Evolutionary conservation across 2,888 invertebrate genomes (phyloP).

Genomic region (Pterobdella sp.): DNA sequence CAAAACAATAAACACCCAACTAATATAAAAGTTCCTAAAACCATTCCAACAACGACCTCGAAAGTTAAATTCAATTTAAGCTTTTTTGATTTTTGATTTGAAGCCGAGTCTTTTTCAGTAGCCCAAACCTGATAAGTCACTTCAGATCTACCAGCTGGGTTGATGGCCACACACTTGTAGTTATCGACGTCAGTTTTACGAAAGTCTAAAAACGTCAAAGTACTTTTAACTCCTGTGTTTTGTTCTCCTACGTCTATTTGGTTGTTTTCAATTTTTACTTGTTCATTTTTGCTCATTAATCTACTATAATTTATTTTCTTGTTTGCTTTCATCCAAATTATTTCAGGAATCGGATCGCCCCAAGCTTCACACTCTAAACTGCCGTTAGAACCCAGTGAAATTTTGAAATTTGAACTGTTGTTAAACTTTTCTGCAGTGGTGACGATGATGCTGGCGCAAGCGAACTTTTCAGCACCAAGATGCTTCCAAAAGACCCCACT

Average conservation of each 20-base stretch:
- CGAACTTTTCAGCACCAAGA: slow-evolving; percentile 35
- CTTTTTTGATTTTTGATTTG: background rate
- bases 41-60: slow-evolving; percentile 22
- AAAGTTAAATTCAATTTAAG: slow-evolving; percentile 11
- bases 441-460: slow-evolving; percentile 37
- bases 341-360: slow-evolving; percentile 35
- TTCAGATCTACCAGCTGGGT: slow-evolving; percentile 36
- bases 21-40: slow-evolving; percentile 17
- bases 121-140: slow-evolving; percentile 36
- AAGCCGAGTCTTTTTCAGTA: background rate
- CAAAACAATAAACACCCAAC: slow-evolving; percentile 15
- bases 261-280: background rate
- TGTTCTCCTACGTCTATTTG: background rate
- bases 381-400: slow-evolving; percentile 33
- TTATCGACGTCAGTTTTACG: slow-evolving; percentile 30
- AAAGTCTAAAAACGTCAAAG: slow-evolving; percentile 17
- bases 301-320: background rate
- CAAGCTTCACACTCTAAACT: slow-evolving; percentile 35
- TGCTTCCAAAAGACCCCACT: slow-evolving; percentile 36
- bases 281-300: background rate
- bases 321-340: slow-evolving; percentile 34
- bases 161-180: slow-evolving; percentile 36
- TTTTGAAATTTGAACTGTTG: slow-evolving; percentile 21
- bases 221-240: slow-evolving; percentile 10
- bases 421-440: background rate